phyloP scores from a whole-genome alignment of 1,140 invertebrate genomes.

The Aphaenogaster rudis region DNA sequence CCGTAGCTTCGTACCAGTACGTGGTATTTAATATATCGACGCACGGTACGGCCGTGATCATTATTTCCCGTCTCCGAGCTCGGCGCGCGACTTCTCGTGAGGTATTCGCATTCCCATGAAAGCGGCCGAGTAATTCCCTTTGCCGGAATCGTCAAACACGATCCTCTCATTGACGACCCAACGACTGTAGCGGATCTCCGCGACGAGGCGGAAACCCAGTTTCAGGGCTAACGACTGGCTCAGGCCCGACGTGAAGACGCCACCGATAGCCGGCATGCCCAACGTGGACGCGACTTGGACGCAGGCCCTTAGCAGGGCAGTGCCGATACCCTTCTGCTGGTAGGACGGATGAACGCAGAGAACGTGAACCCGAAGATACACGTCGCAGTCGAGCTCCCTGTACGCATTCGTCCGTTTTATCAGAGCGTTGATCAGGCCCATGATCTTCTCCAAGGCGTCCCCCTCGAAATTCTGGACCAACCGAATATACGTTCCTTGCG shows the following conservation, averaged over 20 bases:
- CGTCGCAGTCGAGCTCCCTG: slow-evolving; percentile 75
- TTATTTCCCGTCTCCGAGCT: neutral
- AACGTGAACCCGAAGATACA: slow-evolving; percentile 81
- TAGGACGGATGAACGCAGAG: slow-evolving; percentile 85
- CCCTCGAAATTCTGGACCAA: slow-evolving; percentile 77
- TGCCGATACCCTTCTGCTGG: slow-evolving; percentile 81
- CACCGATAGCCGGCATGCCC: slow-evolving; percentile 86
- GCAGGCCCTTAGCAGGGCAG: slow-evolving; percentile 85
- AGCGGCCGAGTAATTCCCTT: slow-evolving; percentile 88
- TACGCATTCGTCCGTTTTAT: slow-evolving; percentile 83
- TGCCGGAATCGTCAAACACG: slow-evolving; percentile 88
- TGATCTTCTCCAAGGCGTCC: slow-evolving; percentile 80
- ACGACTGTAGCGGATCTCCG: slow-evolving; percentile 88
- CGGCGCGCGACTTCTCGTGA: neutral
- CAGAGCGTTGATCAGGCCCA: slow-evolving; percentile 80
- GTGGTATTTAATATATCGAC: neutral
- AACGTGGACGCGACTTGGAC: slow-evolving; percentile 85
- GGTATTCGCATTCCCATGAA: slow-evolving; percentile 85
- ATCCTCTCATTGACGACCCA: slow-evolving; percentile 87
- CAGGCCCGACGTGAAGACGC: slow-evolving; percentile 87
- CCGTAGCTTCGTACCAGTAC: neutral
- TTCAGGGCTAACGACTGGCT: slow-evolving; percentile 86
- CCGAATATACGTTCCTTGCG: neutral
- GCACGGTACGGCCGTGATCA: neutral
- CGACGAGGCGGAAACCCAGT: slow-evolving; percentile 86